A percentile compares a stretch with the other conserved stretches of the same genome.
Conservation (phyloP, 2,797 vertebrate species). For the Chlorospingus semifuscus region DNA sequence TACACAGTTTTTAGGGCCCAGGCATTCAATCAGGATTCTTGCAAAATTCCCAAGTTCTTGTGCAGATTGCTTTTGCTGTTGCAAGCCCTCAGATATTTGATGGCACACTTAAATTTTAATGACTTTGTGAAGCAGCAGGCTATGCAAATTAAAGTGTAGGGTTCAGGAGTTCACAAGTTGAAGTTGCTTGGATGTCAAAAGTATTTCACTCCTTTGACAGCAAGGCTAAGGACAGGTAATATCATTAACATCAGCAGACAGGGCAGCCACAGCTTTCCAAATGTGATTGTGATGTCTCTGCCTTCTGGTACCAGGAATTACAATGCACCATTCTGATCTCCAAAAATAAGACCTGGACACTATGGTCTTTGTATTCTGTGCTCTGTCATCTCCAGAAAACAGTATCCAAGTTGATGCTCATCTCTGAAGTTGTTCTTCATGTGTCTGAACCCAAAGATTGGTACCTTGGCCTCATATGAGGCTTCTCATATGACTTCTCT, state of each 20-base stretch:
- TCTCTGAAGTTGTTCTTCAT: not conserved
- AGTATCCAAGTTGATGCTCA: not conserved
- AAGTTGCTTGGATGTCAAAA: not conserved
- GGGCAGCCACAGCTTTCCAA: not conserved
- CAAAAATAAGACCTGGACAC: not conserved
- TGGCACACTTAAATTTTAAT: not conserved
- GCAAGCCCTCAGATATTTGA: not conserved
- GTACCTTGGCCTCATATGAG: not conserved
- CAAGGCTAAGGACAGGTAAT: not conserved
- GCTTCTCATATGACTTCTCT: not conserved
- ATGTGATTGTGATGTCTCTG: not conserved
- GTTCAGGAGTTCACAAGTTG: not conserved
- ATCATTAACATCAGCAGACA: not conserved
- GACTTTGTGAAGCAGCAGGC: not conserved
- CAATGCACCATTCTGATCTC: not conserved
- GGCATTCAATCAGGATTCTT: not conserved
- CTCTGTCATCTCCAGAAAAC: not conserved
- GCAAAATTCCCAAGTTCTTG: not conserved
- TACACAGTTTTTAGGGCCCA: not conserved
- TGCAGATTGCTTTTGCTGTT: not conserved
- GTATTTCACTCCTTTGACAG: not conserved
- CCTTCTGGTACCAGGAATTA: not conserved
- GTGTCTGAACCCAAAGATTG: not conserved
- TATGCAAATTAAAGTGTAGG: not conserved
- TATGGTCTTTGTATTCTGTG: not conserved